These are phyloP conservation scores for Nematopogon swammerdamellus DNA, from an alignment of 2,888 invertebrate genomes.

Conservation along the genomic window DNA sequence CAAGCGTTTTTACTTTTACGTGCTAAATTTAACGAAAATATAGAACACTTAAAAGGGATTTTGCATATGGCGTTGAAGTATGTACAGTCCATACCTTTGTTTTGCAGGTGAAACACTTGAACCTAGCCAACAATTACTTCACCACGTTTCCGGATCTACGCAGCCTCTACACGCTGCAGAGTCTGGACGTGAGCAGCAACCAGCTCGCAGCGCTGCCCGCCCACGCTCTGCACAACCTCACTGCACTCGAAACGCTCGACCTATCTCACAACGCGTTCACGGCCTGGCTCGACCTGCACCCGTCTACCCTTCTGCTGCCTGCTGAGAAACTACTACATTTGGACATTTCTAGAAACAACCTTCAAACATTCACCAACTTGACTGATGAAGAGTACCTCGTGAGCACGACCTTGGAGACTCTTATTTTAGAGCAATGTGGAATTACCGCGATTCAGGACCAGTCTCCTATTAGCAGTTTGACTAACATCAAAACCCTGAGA, in stretches of 20 bases:
- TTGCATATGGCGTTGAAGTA: no score
- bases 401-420: slow-evolving; percentile 53
- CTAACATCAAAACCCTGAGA: slow-evolving; percentile 48
- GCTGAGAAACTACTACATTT: slow-evolving; percentile 52
- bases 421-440: slow-evolving; percentile 62
- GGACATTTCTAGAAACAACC: slow-evolving; percentile 63
- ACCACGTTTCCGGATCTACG: slow-evolving; percentile 46
- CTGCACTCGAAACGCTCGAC: slow-evolving; percentile 55
- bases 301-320: slow-evolving; percentile 44
- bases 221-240: slow-evolving; percentile 49
- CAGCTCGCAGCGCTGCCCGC: slow-evolving; percentile 42
- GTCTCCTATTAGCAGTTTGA: slow-evolving; percentile 46
- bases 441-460: slow-evolving; percentile 51
- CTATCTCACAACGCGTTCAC: slow-evolving; percentile 61
- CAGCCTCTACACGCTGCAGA: slow-evolving; percentile 26
- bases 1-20: no score
- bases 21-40: no score
- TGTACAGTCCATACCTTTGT: slow-evolving; percentile 6
- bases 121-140: slow-evolving; percentile 65
- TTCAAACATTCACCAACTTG: slow-evolving; percentile 48
- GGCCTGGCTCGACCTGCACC: slow-evolving; percentile 55
- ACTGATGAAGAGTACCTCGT: slow-evolving; percentile 50
- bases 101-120: slow-evolving; percentile 61
- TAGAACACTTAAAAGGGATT: no score
- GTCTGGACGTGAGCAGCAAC: slow-evolving; percentile 45